A percentile compares a stretch with the other conserved stretches of the same genome.
Evolutionary conservation across 1,140 invertebrate genomes (phyloP).

Genomic region (Metopolophium dirhodum): DNA sequence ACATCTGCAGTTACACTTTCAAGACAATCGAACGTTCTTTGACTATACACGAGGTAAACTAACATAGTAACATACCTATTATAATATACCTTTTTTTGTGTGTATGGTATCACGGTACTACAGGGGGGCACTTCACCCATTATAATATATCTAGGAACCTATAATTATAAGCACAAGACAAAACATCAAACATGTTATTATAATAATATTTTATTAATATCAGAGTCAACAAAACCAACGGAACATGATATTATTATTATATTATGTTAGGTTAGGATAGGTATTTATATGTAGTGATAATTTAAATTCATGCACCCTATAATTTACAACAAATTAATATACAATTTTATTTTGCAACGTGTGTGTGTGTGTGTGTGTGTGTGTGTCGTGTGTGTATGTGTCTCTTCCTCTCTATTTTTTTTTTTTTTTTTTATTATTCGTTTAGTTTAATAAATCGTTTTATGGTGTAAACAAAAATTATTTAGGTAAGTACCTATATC

Average conservation of each 20-base stretch:
- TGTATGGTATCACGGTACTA: too few species aligned
- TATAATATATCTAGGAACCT: too few species aligned
- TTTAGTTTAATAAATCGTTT: background rate
- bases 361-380: too few species aligned
- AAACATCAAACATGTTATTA: background rate
- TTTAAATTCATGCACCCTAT: background rate
- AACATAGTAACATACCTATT: background rate
- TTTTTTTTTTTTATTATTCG: background rate
- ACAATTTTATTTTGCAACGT: background rate
- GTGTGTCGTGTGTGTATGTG: too few species aligned
- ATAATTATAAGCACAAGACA: background rate
- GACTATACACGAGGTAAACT: slow-evolving; percentile 10
- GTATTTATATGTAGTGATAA: background rate
- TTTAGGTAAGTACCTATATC: background rate
- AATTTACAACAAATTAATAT: background rate
- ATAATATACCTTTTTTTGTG: background rate
- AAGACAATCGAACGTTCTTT: background rate
- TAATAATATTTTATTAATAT: background rate
- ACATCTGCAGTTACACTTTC: slow-evolving; percentile 15
- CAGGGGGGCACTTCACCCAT: too few species aligned
- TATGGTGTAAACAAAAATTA: background rate
- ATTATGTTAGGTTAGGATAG: background rate
- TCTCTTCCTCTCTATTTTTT: too few species aligned
- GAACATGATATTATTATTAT: background rate
- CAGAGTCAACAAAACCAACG: background rate